Percentiles rank a stretch among this genome's conserved stretches.
These are phyloP conservation scores for Rhopalosiphum nymphaeae DNA, from an alignment of 2,888 invertebrate species.

Conservation along the genomic window DNA sequence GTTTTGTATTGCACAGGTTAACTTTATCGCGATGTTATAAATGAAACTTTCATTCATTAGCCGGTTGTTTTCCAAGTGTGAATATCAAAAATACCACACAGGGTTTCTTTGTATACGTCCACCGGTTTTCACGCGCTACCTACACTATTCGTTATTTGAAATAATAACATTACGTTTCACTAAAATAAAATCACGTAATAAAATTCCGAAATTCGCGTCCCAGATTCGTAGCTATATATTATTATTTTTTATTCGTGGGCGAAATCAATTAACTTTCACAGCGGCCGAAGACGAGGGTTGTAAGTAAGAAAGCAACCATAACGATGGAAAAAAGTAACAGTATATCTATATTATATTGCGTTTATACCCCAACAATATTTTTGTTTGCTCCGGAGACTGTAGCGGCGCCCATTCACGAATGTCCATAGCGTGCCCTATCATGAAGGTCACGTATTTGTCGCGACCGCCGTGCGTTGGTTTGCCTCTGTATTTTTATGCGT, in stretches of 20 bases:
- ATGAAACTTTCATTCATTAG: neutral
- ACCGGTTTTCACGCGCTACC: neutral
- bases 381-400: conserved; percentile 23
- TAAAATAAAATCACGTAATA: neutral
- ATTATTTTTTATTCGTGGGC: conserved; percentile 21
- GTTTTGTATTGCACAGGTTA: neutral
- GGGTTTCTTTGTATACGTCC: neutral
- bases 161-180: neutral
- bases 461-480: neutral
- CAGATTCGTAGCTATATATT: neutral
- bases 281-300: neutral
- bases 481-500: conserved; percentile 1
- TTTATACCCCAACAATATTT: conserved; percentile 37
- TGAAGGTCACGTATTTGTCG: conserved; percentile 40
- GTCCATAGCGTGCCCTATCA: neutral
- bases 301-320: neutral
- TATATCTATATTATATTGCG: neutral
- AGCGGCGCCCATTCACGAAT: neutral
- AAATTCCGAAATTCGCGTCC: neutral
- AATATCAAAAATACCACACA: neutral
- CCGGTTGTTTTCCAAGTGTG: neutral
- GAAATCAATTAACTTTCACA: conserved; percentile 38
- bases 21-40: neutral
- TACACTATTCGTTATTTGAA: neutral
- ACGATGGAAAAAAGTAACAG: neutral